Conservation (phyloP, 2,797 vertebrate genomes). For the Betta splendens region DNA sequence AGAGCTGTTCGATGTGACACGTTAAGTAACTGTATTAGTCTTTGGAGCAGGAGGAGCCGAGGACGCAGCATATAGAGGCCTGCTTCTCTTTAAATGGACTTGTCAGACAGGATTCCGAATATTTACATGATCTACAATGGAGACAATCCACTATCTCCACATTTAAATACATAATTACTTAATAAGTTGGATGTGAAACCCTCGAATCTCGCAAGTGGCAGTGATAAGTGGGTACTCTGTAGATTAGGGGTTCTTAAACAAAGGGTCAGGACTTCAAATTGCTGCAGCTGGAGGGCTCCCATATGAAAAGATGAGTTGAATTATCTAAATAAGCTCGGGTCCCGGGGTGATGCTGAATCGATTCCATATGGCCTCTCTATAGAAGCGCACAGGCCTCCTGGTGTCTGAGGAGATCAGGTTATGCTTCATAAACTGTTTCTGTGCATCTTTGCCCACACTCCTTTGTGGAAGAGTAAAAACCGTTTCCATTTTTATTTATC, state of each 20-base stretch:
- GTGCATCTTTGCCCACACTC: not conserved
- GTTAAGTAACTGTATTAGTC: not conserved
- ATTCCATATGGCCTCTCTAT: slow-evolving; percentile 31
- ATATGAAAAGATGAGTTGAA: slow-evolving; percentile 27
- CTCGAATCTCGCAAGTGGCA: slow-evolving; percentile 12
- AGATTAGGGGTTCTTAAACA: slow-evolving; percentile 49
- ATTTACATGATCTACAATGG: slow-evolving; percentile 1
- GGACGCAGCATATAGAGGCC: not conserved
- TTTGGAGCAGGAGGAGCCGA: not conserved
- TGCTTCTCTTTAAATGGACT: not conserved
- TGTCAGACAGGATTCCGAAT: not conserved
- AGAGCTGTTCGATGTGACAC: not conserved
- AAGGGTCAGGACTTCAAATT: slow-evolving; percentile 34
- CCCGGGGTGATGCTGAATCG: slow-evolving; percentile 20
- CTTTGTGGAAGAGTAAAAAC: too few relatives aligned
- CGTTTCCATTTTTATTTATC: slow-evolving; percentile 5
- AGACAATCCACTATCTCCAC: slow-evolving; percentile 2
- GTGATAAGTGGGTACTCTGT: slow-evolving; percentile 34
- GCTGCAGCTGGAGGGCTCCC: slow-evolving; percentile 27
- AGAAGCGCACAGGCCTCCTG: not conserved
- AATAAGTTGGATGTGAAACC: slow-evolving; percentile 18
- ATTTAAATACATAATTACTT: slow-evolving; percentile 33
- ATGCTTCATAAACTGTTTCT: not conserved
- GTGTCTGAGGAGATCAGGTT: slow-evolving; percentile 1
- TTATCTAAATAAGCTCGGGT: slow-evolving; percentile 28